Evolutionary conservation across 2,113 vertebrate genomes (phyloP).

Genomic region (Suncus etruscus): DNA sequence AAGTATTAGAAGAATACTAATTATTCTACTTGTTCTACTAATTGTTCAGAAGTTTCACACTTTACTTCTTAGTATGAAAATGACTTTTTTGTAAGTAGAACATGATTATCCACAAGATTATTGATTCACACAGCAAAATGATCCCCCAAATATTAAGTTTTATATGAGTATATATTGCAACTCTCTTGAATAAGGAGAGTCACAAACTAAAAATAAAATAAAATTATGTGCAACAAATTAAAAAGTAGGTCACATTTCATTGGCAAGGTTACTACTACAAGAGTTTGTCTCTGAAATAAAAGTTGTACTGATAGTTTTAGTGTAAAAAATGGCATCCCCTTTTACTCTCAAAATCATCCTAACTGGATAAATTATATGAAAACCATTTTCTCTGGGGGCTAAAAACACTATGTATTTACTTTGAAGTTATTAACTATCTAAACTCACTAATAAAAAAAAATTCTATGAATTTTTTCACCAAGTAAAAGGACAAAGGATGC

Average conservation of each 20-base stretch:
- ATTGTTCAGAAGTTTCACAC: constrained; percentile 51
- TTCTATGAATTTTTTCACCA: constrained; percentile 30
- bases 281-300: background rate
- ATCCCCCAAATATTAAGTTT: constrained; percentile 3
- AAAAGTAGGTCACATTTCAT: background rate
- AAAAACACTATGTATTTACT: constrained; percentile 41
- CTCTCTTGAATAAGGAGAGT: constrained; percentile 39
- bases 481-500: background rate
- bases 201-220: constrained; percentile 49
- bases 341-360: background rate
- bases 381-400: background rate
- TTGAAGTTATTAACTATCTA: background rate
- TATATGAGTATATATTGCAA: constrained; percentile 28
- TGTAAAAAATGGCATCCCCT: background rate
- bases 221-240: constrained; percentile 50
- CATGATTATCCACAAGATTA: background rate
- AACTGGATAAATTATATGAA: background rate
- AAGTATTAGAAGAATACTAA: too few species aligned
- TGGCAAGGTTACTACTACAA: fast-evolving
- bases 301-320: background rate
- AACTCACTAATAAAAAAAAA: constrained; percentile 37
- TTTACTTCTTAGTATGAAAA: background rate
- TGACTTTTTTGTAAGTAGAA: background rate
- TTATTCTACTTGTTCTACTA: too few species aligned
- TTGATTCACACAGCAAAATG: background rate